These are phyloP conservation scores for Nesospiza acunhae DNA, from an alignment of 2,113 vertebrate genomes.

Conservation along the genomic window DNA sequence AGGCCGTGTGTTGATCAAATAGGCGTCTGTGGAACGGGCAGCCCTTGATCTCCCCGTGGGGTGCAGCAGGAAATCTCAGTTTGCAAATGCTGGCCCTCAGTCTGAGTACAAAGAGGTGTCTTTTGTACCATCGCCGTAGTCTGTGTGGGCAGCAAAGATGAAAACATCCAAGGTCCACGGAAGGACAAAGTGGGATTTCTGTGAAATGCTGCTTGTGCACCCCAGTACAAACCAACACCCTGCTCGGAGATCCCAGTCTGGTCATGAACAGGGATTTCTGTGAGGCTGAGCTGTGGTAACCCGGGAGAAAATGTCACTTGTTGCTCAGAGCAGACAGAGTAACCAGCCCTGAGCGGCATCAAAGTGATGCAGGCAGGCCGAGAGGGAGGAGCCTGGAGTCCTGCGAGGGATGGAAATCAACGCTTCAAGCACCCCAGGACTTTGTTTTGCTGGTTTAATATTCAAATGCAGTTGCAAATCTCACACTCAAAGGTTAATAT, in stretches of 20 bases:
- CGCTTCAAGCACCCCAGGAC: accelerated
- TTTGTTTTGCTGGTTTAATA: neutral
- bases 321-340: neutral
- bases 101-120: neutral
- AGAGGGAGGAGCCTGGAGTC: neutral
- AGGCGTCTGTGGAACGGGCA: neutral
- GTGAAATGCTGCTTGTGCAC: neutral
- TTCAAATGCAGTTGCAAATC: neutral
- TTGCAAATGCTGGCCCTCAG: neutral
- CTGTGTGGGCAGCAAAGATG: neutral
- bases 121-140: accelerated
- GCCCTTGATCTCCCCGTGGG: neutral
- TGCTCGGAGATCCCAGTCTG: neutral
- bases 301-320: neutral
- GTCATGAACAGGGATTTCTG: accelerated
- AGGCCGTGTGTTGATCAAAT: neutral
- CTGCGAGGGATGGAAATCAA: neutral
- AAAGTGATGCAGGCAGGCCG: neutral
- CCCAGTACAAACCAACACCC: neutral
- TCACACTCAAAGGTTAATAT: neutral
- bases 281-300: neutral
- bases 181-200: neutral
- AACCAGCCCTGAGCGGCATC: neutral
- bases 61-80: neutral
- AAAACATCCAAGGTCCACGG: accelerated